These are phyloP conservation scores for Drosophila quadrilineata DNA, from an alignment of 1,140 invertebrate genomes.

Conservation along the genomic window DNA sequence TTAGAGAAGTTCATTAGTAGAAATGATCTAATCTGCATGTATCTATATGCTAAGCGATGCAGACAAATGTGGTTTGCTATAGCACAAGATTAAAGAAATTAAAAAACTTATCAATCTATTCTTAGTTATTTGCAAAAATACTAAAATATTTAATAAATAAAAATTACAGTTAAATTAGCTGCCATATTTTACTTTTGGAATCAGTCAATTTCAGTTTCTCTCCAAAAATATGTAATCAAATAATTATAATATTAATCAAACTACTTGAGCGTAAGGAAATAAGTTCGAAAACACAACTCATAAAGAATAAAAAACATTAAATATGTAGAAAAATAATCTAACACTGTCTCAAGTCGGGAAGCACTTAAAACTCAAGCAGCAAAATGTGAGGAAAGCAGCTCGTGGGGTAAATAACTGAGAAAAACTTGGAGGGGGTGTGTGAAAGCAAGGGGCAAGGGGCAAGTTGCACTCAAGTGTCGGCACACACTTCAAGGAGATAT, in stretches of 20 bases:
- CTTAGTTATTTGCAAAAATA: too few species aligned
- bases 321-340: slow-evolving; percentile 66
- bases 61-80: too few species aligned
- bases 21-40: too few species aligned
- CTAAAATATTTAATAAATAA: too few species aligned
- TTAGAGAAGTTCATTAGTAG: too few species aligned
- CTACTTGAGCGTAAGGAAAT: slow-evolving; percentile 73
- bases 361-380: slow-evolving; percentile 49
- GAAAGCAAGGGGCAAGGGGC: not conserved
- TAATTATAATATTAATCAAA: slow-evolving; percentile 78
- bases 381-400: slow-evolving; percentile 26
- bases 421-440: not conserved
- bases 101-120: too few species aligned
- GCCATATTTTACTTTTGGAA: too few species aligned
- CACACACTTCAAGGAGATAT: slow-evolving; percentile 74
- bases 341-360: slow-evolving; percentile 60
- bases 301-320: too few species aligned
- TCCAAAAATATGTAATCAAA: slow-evolving; percentile 62
- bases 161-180: too few species aligned
- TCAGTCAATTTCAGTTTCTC: too few species aligned
- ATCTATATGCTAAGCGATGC: too few species aligned
- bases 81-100: too few species aligned
- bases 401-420: not conserved
- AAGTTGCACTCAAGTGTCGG: slow-evolving; percentile 58
- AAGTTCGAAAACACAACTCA: slow-evolving; percentile 38